Percentiles rank a stretch among this genome's conserved stretches.
phyloP scores from a whole-genome alignment of 2,113 vertebrate genomes.

The Spea multiplicata region DNA sequence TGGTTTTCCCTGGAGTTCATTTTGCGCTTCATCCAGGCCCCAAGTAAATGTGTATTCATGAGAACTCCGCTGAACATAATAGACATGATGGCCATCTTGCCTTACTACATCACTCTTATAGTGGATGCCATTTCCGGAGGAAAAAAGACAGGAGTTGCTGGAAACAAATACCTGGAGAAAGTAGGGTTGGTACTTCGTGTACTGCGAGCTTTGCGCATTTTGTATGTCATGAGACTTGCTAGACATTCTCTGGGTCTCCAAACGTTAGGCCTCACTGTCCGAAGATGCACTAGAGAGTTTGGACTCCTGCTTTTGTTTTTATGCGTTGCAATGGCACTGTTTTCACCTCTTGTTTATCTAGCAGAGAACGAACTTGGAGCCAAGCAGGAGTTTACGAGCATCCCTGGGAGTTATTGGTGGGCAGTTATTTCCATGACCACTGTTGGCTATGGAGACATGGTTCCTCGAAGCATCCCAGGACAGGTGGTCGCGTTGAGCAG shows the following conservation, averaged over 20 bases:
- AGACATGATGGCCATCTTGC: conserved; percentile 90
- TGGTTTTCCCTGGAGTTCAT: conserved; percentile 97
- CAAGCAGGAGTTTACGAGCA: conserved; percentile 92
- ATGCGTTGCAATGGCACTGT: conserved; percentile 93
- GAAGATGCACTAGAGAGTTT: conserved; percentile 87
- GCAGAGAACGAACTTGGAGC: conserved; percentile 93
- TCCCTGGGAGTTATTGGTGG: conserved; percentile 96
- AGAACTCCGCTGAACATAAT: conserved; percentile 88
- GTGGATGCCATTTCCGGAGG: conserved; percentile 76
- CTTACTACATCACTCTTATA: conserved; percentile 89
- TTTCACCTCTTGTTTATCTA: conserved; percentile 85
- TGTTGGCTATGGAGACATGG: conserved; percentile 96
- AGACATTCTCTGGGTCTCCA: conserved; percentile 91
- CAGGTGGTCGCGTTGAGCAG: conserved; percentile 95
- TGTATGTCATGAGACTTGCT: conserved; percentile 90
- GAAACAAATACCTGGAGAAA: conserved; percentile 90
- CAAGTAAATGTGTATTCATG: conserved; percentile 88
- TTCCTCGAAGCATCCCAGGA: conserved; percentile 90
- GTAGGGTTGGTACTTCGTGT: conserved; percentile 87
- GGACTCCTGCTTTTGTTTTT: conserved; percentile 91
- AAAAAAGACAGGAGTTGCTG: conserved; percentile 63
- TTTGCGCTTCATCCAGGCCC: conserved; percentile 89
- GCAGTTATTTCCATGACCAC: conserved; percentile 98
- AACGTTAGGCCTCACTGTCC: conserved; percentile 86
- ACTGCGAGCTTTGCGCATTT: conserved; percentile 86